A percentile compares a stretch with the other conserved stretches of the same genome.
Evolutionary conservation across 2,113 vertebrate species (phyloP).

Genomic region (mouse (Mus musculus)): GRCm39 chr3:47912501-47913000

Average conservation of each 20-base stretch:
- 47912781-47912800: background rate
- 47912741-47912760: background rate
- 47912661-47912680: background rate
- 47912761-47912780: background rate
- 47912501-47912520: background rate
- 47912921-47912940: background rate
- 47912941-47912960: no score
- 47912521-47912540: background rate
- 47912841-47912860: background rate
- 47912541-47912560: background rate
- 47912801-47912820: background rate
- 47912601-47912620: background rate
- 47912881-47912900: background rate
- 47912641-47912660: background rate
- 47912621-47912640: background rate
- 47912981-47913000: no score
- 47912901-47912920: conserved; percentile 20
- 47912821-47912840: background rate
- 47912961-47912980: background rate
- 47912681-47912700: background rate
- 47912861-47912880: background rate
- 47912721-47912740: background rate
- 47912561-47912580: background rate
- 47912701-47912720: background rate
- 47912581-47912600: background rate